Percentiles rank a stretch among this genome's conserved stretches.
phyloP scores from a whole-genome alignment of 2,888 invertebrate genomes.

The Agrochola circellaris region DNA sequence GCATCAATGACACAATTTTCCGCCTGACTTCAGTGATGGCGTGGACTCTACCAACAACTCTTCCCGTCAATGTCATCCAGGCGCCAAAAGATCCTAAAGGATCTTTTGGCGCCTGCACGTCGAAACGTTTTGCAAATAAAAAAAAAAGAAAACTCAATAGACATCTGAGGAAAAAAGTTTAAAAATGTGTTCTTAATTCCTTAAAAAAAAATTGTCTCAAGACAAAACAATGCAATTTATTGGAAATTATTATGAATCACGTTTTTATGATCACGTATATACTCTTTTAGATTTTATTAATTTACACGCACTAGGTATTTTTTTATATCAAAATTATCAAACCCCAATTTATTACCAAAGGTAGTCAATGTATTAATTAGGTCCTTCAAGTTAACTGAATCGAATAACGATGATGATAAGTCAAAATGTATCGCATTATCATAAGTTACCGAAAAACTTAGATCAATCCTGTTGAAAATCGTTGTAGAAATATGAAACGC shows the following conservation, averaged over 20 bases:
- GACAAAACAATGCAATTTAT: neutral
- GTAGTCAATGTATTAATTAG: neutral
- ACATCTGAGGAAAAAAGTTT: neutral
- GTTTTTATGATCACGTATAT: neutral
- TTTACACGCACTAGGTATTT: neutral
- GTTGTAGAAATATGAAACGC: neutral
- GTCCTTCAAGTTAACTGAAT: neutral
- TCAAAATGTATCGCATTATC: neutral
- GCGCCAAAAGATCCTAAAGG: too few relatives aligned
- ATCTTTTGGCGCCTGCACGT: too few relatives aligned
- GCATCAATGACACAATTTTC: too few relatives aligned
- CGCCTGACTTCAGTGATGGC: too few relatives aligned
- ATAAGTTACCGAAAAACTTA: neutral
- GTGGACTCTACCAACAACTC: neutral
- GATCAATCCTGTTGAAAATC: neutral
- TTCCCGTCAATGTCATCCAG: neutral
- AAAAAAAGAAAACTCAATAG: neutral
- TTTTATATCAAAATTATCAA: neutral
- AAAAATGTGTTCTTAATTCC: neutral
- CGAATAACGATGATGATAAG: neutral
- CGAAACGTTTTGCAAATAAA: slow-evolving; percentile 3
- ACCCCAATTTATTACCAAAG: neutral
- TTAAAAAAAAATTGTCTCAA: neutral
- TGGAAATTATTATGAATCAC: neutral
- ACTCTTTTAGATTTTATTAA: neutral